Conservation (phyloP, 92 coral and sea anemone species). For the Anthopleura xanthogrammica region DNA sequence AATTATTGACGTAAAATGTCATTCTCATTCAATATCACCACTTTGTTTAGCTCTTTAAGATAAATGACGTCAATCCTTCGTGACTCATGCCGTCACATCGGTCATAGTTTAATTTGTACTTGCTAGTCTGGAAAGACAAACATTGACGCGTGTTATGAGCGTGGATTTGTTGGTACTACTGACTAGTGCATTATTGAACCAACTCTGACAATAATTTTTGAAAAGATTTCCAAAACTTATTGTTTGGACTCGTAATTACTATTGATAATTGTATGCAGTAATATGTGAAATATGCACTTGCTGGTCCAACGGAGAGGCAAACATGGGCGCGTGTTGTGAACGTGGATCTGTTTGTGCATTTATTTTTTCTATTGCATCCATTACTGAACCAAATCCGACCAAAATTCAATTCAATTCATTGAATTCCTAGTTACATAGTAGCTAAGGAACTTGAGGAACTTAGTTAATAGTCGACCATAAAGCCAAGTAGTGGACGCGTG, state of each 20-base stretch:
- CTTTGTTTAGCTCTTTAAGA: not conserved
- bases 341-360: not conserved
- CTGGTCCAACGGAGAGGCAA: not conserved
- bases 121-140: not conserved
- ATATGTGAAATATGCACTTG: not conserved
- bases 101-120: not conserved
- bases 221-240: too few species aligned
- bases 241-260: too few species aligned
- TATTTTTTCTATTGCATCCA: not conserved
- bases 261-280: too few species aligned
- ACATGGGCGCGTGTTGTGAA: not conserved
- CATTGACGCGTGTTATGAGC: not conserved
- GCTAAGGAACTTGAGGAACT: too few species aligned
- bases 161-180: not conserved
- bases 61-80: not conserved
- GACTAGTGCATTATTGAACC: not conserved
- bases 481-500: too few species aligned
- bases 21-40: not conserved
- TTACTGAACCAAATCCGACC: not conserved
- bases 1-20: not conserved
- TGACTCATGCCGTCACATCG: not conserved
- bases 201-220: not conserved
- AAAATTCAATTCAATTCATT: too few species aligned
- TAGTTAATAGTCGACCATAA: too few species aligned
- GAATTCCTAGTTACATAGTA: too few species aligned